phyloP scores from a whole-genome alignment of 2,113 vertebrate genomes.

The Macrotis lagotis region DNA sequence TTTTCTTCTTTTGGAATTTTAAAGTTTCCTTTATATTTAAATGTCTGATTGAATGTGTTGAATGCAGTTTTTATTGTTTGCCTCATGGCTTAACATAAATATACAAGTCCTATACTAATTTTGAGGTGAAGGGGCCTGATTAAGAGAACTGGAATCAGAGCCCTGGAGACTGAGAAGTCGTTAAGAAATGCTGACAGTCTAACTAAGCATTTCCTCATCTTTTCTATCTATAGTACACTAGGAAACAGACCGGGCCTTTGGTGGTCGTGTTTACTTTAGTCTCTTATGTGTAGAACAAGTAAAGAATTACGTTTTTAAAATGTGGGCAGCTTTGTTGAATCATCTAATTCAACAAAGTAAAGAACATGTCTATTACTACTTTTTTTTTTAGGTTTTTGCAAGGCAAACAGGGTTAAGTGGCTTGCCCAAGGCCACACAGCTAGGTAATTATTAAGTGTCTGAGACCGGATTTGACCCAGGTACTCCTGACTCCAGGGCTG shows the following conservation, averaged over 20 bases:
- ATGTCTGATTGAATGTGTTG: neutral
- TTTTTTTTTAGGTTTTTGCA: too few species aligned
- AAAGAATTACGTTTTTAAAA: slow-evolving; percentile 7
- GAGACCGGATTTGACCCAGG: too few species aligned
- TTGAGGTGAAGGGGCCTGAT: neutral
- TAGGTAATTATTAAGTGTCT: too few species aligned
- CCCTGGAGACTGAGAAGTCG: neutral
- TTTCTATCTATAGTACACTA: neutral
- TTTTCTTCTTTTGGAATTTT: slow-evolving; percentile 9
- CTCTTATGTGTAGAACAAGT: neutral
- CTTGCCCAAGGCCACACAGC: too few species aligned
- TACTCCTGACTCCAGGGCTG: too few species aligned
- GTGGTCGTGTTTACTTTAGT: neutral
- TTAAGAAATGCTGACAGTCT: neutral
- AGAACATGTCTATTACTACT: neutral
- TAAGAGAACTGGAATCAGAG: neutral
- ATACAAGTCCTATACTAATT: neutral
- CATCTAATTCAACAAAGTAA: neutral
- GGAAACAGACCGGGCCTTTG: slow-evolving; percentile 7
- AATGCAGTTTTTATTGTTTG: neutral
- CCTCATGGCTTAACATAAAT: neutral
- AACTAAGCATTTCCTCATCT: slow-evolving; percentile 3
- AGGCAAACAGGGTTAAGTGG: too few species aligned
- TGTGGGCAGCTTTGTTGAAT: neutral
- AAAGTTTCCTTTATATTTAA: neutral